Evolutionary conservation across 2,113 vertebrate genomes (phyloP).

Genomic region (Alexandromys fortis): DNA sequence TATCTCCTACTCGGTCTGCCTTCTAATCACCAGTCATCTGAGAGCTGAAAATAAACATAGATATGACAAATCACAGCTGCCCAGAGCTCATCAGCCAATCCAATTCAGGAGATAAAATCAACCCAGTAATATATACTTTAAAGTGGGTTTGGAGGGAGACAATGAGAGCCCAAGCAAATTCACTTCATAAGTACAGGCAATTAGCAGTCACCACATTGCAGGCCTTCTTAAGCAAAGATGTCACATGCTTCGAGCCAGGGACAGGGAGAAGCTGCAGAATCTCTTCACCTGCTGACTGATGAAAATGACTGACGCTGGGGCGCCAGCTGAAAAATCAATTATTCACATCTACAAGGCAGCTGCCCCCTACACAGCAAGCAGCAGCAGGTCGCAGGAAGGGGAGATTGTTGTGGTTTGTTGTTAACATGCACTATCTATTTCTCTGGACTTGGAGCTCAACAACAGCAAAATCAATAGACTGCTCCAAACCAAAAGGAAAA

Average conservation of each 20-base stretch:
- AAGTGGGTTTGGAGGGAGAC: conserved; percentile 41
- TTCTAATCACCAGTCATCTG: conserved; percentile 56
- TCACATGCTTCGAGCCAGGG: conserved; percentile 69
- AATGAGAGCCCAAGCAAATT: conserved; percentile 67
- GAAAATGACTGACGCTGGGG: conserved; percentile 81
- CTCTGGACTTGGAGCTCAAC: conserved; percentile 37
- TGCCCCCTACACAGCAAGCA: conserved; percentile 70
- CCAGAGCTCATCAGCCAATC: conserved; percentile 44
- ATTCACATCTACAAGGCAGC: conserved; percentile 76
- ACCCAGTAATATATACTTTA: conserved; percentile 44
- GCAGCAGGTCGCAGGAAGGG: conserved; percentile 68
- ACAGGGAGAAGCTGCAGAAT: conserved; percentile 76
- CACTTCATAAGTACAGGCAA: conserved; percentile 67
- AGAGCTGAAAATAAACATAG: conserved; percentile 61
- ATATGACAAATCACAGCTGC: conserved; percentile 57
- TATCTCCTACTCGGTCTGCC: neutral
- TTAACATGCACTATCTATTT: conserved; percentile 73
- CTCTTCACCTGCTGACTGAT: conserved; percentile 81
- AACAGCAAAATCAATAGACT: conserved; percentile 72
- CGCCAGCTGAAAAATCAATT: conserved; percentile 83
- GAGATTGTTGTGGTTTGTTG: conserved; percentile 71
- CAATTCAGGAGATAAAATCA: conserved; percentile 48
- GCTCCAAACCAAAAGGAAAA: conserved; percentile 50
- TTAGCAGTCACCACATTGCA: conserved; percentile 68
- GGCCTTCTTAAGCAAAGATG: conserved; percentile 68